Evolutionary conservation across 2,113 vertebrate species (phyloP).

Genomic region (Mormyrus iriodes): DNA sequence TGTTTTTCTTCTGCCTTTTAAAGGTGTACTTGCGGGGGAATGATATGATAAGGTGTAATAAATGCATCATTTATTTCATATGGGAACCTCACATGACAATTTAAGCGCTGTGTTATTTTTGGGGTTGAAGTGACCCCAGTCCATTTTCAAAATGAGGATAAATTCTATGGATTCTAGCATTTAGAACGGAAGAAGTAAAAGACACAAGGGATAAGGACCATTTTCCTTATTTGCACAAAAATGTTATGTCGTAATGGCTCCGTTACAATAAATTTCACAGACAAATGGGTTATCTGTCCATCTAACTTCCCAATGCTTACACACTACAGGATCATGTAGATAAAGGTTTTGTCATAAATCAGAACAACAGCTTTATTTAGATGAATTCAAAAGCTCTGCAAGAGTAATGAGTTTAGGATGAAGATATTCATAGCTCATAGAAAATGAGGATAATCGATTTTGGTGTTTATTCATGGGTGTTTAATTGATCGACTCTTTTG

Average conservation of each 20-base stretch:
- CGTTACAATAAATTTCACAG: background rate
- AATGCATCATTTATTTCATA: background rate
- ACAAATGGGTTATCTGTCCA: background rate
- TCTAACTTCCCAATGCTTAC: background rate
- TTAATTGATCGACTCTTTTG: background rate
- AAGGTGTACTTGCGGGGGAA: background rate
- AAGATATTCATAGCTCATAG: background rate
- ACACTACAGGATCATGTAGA: background rate
- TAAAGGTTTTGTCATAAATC: background rate
- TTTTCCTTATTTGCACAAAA: background rate
- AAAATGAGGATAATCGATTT: background rate
- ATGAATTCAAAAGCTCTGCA: background rate
- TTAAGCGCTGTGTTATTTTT: no score
- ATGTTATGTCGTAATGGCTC: background rate
- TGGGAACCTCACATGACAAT: background rate
- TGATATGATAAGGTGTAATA: background rate
- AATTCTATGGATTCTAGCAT: no score
- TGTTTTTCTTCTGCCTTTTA: background rate
- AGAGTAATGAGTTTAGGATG: background rate
- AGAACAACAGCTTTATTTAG: background rate
- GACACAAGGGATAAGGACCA: background rate
- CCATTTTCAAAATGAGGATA: no score
- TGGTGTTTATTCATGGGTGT: background rate
- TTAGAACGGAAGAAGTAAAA: no score
- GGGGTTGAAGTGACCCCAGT: no score